Evolutionary conservation across 2,797 vertebrate genomes (phyloP).

Genomic region (Triplophysa yarkandensis): DNA sequence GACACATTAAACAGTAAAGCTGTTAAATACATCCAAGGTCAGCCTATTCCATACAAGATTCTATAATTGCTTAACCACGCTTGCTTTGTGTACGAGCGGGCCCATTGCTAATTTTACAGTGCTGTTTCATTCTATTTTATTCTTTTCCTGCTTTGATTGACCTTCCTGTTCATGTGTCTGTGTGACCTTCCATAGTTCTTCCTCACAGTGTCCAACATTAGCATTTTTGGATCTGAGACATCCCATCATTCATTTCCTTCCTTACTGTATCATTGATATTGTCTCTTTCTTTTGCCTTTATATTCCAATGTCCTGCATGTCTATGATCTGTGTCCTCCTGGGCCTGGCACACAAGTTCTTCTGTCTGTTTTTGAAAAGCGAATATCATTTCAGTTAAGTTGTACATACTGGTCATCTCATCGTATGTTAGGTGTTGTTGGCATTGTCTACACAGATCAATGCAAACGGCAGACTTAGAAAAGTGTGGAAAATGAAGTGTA

Average conservation of each 20-base stretch:
- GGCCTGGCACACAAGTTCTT: conserved; percentile 36
- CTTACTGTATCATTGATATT: conserved; percentile 45
- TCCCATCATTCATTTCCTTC: conserved; percentile 59
- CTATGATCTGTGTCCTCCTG: conserved; percentile 59
- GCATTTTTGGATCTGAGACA: conserved; percentile 29
- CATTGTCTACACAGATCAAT: neutral
- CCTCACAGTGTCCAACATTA: conserved; percentile 40
- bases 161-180: conserved; percentile 37
- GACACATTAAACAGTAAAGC: conserved; percentile 63
- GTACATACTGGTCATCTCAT: conserved; percentile 24
- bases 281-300: conserved; percentile 19
- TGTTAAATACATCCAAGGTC: conserved; percentile 26
- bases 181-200: conserved; percentile 11
- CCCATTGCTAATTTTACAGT: conserved; percentile 35
- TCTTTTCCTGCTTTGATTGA: conserved; percentile 29
- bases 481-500: neutral
- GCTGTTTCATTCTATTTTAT: conserved; percentile 47
- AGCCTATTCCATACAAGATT: neutral
- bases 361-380: conserved; percentile 35
- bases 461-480: neutral
- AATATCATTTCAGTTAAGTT: conserved; percentile 15
- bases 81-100: neutral
- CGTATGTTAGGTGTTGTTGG: conserved; percentile 26
- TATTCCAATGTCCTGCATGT: conserved; percentile 37
- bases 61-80: conserved; percentile 26